Evolutionary conservation across 2,113 vertebrate species (phyloP).

Genomic region (Eptesicus fuscus): DNA sequence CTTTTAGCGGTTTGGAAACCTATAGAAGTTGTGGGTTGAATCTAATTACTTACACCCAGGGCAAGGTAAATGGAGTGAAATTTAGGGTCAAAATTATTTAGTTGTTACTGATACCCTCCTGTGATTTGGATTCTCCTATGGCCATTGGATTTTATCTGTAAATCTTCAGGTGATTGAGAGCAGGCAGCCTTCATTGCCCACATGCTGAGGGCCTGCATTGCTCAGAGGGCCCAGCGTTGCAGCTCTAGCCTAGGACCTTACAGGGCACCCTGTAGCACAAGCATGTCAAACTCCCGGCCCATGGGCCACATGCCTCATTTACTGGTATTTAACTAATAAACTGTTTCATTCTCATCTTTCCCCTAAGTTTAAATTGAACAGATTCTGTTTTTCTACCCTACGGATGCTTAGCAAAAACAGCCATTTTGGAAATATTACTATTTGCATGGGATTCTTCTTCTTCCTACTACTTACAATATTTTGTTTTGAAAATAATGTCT

Average conservation of each 20-base stretch:
- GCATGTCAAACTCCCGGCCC: too few species aligned
- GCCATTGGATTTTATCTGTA: neutral
- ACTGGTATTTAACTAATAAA: too few species aligned
- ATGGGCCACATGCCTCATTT: too few species aligned
- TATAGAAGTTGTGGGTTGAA: neutral
- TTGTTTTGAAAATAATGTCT: conserved; percentile 11
- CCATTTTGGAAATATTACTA: neutral
- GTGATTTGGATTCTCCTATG: neutral
- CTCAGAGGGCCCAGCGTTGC: neutral
- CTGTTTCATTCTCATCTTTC: neutral
- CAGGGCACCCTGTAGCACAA: too few species aligned
- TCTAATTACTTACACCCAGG: neutral
- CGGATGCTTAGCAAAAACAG: neutral
- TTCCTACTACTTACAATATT: neutral
- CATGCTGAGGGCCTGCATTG: neutral
- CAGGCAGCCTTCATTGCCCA: neutral
- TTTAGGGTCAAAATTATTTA: neutral
- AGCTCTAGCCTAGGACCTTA: neutral
- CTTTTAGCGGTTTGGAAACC: neutral
- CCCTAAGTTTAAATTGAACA: neutral
- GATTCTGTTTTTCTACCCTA: neutral
- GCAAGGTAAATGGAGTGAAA: neutral
- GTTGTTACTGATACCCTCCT: neutral
- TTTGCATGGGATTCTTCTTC: neutral
- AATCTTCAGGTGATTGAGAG: neutral